Conservation (phyloP, 2,113 vertebrate genomes). For the Atherinomorus stipes region DNA sequence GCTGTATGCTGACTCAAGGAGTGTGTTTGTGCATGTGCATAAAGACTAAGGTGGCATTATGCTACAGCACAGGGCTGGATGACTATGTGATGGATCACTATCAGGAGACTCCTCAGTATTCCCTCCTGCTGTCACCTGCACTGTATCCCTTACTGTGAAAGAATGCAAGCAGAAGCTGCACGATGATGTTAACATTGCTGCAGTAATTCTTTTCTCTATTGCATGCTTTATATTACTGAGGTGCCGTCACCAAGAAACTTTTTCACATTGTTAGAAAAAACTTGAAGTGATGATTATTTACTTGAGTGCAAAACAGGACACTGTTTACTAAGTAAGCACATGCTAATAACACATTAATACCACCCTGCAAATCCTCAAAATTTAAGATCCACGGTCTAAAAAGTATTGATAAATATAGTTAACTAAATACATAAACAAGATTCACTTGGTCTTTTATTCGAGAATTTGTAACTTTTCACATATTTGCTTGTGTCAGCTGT, state of each 20-base stretch:
- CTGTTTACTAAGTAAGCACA: neutral
- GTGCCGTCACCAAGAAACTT: neutral
- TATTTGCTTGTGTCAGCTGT: neutral
- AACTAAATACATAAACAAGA: too few species aligned
- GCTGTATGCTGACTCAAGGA: conserved; percentile 5
- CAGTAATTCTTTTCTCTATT: too few species aligned
- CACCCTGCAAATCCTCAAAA: conserved; percentile 11
- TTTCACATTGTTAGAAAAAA: conserved; percentile 7
- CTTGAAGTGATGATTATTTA: neutral
- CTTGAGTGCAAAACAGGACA: too few species aligned
- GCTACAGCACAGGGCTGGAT: conserved; percentile 16
- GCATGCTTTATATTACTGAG: too few species aligned
- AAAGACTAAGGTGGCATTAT: conserved; percentile 14
- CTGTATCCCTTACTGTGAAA: neutral
- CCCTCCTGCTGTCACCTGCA: neutral
- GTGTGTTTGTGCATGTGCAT: neutral
- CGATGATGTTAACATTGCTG: neutral
- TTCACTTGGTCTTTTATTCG: neutral
- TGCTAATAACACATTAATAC: conserved; percentile 21
- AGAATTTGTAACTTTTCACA: neutral
- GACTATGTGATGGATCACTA: conserved; percentile 36
- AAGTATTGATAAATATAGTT: neutral
- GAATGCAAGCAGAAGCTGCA: neutral
- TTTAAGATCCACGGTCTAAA: too few species aligned
- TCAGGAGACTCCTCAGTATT: conserved; percentile 20